Conservation (phyloP, 2,888 invertebrate genomes). For the Zhuqinia jingwanae region DNA sequence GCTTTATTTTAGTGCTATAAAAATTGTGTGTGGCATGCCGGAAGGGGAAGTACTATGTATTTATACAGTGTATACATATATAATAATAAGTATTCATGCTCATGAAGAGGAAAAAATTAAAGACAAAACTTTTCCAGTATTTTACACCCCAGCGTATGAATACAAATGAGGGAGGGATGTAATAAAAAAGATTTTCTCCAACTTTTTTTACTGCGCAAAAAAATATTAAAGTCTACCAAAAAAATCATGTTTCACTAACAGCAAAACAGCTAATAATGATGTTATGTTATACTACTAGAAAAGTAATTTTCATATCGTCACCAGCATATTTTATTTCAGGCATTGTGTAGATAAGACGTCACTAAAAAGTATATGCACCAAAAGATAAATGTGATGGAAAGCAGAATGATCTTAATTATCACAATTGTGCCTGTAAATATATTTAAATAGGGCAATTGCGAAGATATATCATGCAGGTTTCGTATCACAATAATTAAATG, state of each 20-base stretch:
- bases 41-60: conserved; percentile 6
- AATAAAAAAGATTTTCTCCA: conserved; percentile 65
- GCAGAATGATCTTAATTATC: no score
- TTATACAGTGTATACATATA: no score
- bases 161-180: conserved; percentile 62
- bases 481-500: no score
- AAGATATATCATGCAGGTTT: no score
- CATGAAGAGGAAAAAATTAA: conserved; percentile 48
- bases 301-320: neutral
- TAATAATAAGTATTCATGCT: neutral
- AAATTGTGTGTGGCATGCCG: conserved; percentile 1
- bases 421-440: no score
- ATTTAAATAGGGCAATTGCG: no score
- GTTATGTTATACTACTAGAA: neutral
- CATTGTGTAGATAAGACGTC: no score
- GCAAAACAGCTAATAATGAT: neutral
- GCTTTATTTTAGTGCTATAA: conserved; percentile 11
- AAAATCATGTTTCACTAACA: neutral
- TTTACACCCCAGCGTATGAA: conserved; percentile 66
- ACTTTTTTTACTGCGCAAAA: no score
- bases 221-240: no score
- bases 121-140: conserved; percentile 70
- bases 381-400: no score
- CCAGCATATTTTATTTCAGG: no score
- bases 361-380: no score